Conservation (phyloP, 2,888 invertebrate species). For the Philereme transversata region DNA sequence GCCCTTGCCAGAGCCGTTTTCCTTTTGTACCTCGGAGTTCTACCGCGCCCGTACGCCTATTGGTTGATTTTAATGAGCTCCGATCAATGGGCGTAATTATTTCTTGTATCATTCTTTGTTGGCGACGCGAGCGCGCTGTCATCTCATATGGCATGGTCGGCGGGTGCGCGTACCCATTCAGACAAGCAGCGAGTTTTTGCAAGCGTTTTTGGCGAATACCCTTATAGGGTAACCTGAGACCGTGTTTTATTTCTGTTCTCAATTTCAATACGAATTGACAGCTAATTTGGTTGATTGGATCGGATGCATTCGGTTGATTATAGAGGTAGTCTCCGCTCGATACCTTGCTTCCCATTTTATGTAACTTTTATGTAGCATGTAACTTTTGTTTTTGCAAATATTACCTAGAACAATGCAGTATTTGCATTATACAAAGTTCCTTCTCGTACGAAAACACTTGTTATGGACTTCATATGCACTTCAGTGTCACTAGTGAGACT, state of each 20-base stretch:
- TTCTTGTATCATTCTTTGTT: constrained; percentile 78
- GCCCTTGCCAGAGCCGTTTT: constrained; percentile 60
- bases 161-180: constrained; percentile 37
- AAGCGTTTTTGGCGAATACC: constrained; percentile 69
- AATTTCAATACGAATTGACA: constrained; percentile 40
- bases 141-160: constrained; percentile 58
- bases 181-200: constrained; percentile 60
- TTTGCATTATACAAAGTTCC: background rate
- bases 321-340: constrained; percentile 8
- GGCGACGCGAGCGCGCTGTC: constrained; percentile 68
- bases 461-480: constrained; percentile 12
- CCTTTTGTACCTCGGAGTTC: constrained; percentile 59
- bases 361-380: too few species aligned
- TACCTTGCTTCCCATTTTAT: background rate
- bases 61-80: constrained; percentile 78
- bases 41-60: constrained; percentile 56
- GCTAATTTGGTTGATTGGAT: constrained; percentile 43
- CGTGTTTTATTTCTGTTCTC: constrained; percentile 37
- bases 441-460: constrained; percentile 2
- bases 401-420: constrained; percentile 8
- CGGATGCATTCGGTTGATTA: constrained; percentile 21
- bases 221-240: constrained; percentile 54
- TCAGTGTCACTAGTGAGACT: constrained; percentile 16
- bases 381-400: constrained; percentile 3
- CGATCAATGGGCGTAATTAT: constrained; percentile 83